Percentiles rank a stretch among this genome's conserved stretches.
Conservation (phyloP, 2,888 invertebrate genomes). For the Acronicta psi region DNA sequence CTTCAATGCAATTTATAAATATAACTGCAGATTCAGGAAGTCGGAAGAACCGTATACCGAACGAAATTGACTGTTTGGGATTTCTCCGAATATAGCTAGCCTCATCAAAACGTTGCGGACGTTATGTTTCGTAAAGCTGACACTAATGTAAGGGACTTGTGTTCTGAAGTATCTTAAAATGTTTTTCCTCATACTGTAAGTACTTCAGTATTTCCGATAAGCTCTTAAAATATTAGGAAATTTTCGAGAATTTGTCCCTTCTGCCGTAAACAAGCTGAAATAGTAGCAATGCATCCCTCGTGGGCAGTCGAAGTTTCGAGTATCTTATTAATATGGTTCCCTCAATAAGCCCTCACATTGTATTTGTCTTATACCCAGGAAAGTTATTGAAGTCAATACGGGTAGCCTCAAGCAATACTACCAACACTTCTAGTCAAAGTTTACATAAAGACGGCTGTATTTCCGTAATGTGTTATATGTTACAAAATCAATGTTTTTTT, state of each 20-base stretch:
- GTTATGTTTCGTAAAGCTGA: constrained; percentile 32
- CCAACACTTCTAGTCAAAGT: constrained; percentile 24
- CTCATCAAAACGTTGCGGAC: constrained; percentile 29
- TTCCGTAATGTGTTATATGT: too few relatives aligned
- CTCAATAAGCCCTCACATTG: constrained; percentile 32
- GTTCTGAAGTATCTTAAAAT: constrained; percentile 17
- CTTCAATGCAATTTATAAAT: constrained; percentile 50
- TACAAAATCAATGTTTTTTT: too few relatives aligned
- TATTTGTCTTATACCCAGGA: constrained; percentile 44
- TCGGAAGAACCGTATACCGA: constrained; percentile 29
- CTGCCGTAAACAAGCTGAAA: constrained; percentile 21
- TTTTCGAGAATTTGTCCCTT: constrained; percentile 11
- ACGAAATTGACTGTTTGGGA: constrained; percentile 30
- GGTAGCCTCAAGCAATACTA: constrained; percentile 16
- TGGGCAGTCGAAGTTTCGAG: constrained; percentile 32
- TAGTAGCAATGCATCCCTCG: constrained; percentile 36
- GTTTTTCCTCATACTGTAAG: constrained; percentile 5
- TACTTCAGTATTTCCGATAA: constrained; percentile 1
- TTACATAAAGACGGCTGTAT: constrained; percentile 7
- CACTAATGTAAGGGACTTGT: constrained; percentile 20
- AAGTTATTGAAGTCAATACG: constrained; percentile 48
- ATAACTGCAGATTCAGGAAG: constrained; percentile 49
- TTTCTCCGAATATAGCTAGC: constrained; percentile 24
- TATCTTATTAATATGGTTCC: constrained; percentile 49
- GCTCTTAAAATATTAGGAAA: constrained; percentile 9